These are phyloP conservation scores for Neofelis nebulosa DNA, from an alignment of 2,113 vertebrate species.

Conservation along the genomic window DNA sequence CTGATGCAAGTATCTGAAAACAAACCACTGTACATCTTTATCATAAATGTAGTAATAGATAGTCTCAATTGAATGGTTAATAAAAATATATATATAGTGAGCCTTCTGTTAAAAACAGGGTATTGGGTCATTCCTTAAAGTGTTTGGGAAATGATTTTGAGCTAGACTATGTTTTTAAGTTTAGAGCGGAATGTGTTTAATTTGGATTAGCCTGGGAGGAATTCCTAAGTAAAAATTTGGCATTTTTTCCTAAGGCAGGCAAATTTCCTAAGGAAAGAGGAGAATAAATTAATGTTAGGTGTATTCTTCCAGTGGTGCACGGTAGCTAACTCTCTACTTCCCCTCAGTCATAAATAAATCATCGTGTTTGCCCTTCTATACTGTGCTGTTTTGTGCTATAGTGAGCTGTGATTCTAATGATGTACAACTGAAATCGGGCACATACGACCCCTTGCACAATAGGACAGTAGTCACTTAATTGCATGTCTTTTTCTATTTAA, in stretches of 20 bases:
- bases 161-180: conserved; percentile 21
- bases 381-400: background rate
- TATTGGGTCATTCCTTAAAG: background rate
- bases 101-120: background rate
- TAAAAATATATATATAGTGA: background rate
- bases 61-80: background rate
- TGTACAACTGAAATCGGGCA: background rate
- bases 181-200: conserved; percentile 41
- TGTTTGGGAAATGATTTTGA: background rate
- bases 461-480: background rate
- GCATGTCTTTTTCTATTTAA: background rate
- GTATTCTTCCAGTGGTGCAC: background rate
- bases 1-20: background rate
- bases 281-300: conserved; percentile 5
- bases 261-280: background rate
- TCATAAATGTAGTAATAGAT: background rate
- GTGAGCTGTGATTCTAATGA: background rate
- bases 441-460: background rate
- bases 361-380: background rate
- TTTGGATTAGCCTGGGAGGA: conserved; percentile 47
- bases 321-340: background rate
- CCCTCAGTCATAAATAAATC: background rate
- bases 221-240: conserved; percentile 7
- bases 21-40: background rate
- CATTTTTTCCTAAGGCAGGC: background rate